Conservation (phyloP, 64 coral and sea anemone genomes). For the Pachyseris speciosa region DNA sequence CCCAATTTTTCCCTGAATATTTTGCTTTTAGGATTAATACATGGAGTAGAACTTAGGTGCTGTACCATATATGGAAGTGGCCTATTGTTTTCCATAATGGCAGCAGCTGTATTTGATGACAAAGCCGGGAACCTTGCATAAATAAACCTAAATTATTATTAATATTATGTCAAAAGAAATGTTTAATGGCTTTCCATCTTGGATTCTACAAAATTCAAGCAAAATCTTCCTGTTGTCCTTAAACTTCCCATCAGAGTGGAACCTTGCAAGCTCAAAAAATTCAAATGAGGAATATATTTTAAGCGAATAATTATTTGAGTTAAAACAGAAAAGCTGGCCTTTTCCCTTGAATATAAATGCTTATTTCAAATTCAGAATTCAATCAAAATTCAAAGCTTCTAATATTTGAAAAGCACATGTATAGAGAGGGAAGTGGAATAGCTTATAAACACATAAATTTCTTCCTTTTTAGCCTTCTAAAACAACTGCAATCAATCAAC, state of each 20-base stretch:
- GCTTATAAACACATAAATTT: not conserved
- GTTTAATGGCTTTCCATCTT: conserved; percentile 1
- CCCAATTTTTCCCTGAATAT: conserved; percentile 57
- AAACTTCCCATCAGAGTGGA: not conserved
- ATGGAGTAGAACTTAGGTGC: conserved; percentile 42
- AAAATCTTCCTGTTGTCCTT: not conserved
- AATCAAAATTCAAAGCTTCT: not conserved
- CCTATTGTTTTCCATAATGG: conserved; percentile 65
- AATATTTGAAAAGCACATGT: not conserved
- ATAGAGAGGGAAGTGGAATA: not conserved
- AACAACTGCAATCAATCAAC: conserved; percentile 7
- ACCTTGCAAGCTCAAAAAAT: not conserved
- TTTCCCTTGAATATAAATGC: not conserved
- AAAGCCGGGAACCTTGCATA: conserved; percentile 11
- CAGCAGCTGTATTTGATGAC: conserved; percentile 51
- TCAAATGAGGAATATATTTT: not conserved
- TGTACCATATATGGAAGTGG: conserved; percentile 76
- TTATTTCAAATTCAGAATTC: not conserved
- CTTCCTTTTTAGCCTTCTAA: not conserved
- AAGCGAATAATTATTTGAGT: not conserved
- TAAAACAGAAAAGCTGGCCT: not conserved
- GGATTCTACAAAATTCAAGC: not conserved
- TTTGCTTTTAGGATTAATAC: conserved; percentile 59
- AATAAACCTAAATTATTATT: conserved; percentile 35
- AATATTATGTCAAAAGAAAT: conserved; percentile 45